Conservation (phyloP, 2,113 vertebrate species). For the Epinephelus cyanopodus region DNA sequence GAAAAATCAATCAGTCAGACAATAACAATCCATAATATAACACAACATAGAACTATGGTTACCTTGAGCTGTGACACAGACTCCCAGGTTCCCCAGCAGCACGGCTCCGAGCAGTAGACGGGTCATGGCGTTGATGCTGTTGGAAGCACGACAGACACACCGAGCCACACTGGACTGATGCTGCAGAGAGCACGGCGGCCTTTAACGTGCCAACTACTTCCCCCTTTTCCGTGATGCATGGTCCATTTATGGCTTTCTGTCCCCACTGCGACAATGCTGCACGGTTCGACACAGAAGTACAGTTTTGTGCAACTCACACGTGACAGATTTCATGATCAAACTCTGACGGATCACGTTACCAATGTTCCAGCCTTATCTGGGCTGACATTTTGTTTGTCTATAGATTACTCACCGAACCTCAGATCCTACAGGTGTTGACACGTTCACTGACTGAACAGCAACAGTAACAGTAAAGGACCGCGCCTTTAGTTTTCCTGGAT, state of each 20-base stretch:
- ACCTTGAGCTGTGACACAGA: slow-evolving; percentile 56
- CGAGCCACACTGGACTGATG: slow-evolving; percentile 27
- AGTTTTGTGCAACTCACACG: background rate
- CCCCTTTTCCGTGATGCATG: background rate
- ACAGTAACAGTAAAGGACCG: background rate
- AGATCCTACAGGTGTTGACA: background rate
- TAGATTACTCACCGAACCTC: background rate
- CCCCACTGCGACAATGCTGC: background rate
- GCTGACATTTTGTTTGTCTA: background rate
- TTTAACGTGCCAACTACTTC: slow-evolving; percentile 61
- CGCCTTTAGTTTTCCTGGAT: background rate
- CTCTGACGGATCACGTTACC: background rate
- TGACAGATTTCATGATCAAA: background rate
- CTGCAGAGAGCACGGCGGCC: background rate
- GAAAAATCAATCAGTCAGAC: background rate
- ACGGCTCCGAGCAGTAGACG: slow-evolving; percentile 51
- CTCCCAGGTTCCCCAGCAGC: slow-evolving; percentile 56
- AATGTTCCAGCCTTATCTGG: background rate
- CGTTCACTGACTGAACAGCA: background rate
- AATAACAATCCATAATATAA: background rate
- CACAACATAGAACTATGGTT: background rate
- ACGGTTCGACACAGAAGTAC: slow-evolving; percentile 5
- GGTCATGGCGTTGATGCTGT: slow-evolving; percentile 45
- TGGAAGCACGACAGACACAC: background rate
- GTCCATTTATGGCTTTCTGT: slow-evolving; percentile 2